A percentile compares a stretch with the other conserved stretches of the same genome.
Evolutionary conservation across 2,113 vertebrate genomes (phyloP).

Genomic region (Campylomormyrus numenius): DNA sequence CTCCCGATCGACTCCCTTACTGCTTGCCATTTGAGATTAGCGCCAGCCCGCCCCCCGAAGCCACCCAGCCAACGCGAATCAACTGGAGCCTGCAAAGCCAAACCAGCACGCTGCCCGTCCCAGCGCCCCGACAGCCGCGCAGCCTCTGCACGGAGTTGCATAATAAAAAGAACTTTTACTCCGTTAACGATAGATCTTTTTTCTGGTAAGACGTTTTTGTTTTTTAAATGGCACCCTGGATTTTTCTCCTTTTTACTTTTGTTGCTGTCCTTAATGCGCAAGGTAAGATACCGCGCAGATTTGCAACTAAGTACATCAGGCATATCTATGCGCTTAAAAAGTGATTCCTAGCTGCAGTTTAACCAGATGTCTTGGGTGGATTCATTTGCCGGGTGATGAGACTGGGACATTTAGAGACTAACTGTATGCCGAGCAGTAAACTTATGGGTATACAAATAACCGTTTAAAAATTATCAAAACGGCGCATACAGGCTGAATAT

Average conservation of each 20-base stretch:
- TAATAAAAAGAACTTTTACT: neutral
- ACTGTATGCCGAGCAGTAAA: neutral
- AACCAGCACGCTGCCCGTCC: neutral
- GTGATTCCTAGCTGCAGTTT: neutral
- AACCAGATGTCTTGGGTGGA: neutral
- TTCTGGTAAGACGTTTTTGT: neutral
- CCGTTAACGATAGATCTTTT: neutral
- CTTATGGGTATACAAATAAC: neutral
- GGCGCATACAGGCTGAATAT: neutral
- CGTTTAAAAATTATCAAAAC: neutral
- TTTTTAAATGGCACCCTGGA: slow-evolving; percentile 47
- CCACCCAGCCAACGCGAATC: neutral
- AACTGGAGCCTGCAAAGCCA: neutral
- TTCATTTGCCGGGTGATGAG: neutral
- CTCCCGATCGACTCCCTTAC: neutral
- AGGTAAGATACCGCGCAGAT: slow-evolving; percentile 50
- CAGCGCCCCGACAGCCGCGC: neutral
- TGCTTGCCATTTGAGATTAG: neutral
- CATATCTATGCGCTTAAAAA: neutral
- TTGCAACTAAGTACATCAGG: neutral
- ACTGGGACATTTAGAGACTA: neutral
- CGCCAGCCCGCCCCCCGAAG: neutral
- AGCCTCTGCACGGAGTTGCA: neutral
- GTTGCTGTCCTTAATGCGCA: slow-evolving; percentile 50
- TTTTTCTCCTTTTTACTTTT: slow-evolving; percentile 49